phyloP scores from a whole-genome alignment of 2,888 invertebrate species.

The Ryuthela nishihirai region DNA sequence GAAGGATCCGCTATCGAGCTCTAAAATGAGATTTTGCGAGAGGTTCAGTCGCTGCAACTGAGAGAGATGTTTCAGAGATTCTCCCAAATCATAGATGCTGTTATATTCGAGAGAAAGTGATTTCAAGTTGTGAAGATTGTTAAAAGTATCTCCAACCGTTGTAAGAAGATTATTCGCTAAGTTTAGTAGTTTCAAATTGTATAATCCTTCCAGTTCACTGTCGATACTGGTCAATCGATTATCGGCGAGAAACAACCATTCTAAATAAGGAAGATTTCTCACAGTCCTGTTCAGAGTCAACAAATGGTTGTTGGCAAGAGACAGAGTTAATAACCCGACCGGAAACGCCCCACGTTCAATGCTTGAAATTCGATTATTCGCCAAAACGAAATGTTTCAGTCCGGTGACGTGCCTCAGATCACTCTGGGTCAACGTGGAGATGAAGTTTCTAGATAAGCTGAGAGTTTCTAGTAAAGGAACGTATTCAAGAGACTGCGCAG shows the following conservation, averaged over 20 bases:
- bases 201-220: conserved; percentile 26
- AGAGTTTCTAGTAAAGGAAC: conserved; percentile 16
- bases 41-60: conserved; percentile 19
- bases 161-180: conserved; percentile 17
- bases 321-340: conserved; percentile 64
- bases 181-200: conserved; percentile 13
- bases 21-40: conserved; percentile 11
- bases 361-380: conserved; percentile 65
- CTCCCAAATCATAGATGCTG: conserved; percentile 15
- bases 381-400: conserved; percentile 51
- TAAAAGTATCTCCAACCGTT: conserved; percentile 11
- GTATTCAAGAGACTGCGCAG: conserved; percentile 9
- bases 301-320: conserved; percentile 62
- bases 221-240: conserved; percentile 17
- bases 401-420: conserved; percentile 4
- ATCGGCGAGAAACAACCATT: conserved; percentile 22
- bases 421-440: not conserved
- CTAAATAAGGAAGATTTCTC: conserved; percentile 13
- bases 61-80: conserved; percentile 10
- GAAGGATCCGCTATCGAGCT: conserved; percentile 6
- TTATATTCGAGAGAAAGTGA: conserved; percentile 23
- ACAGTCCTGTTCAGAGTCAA: conserved; percentile 13
- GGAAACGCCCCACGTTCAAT: conserved; percentile 63
- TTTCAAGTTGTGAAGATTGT: conserved; percentile 5
- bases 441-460: conserved; percentile 12